A percentile compares a stretch with the other conserved stretches of the same genome.
Conservation (phyloP, 1,140 invertebrate genomes). For the Pogonomyrmex californicus region DNA sequence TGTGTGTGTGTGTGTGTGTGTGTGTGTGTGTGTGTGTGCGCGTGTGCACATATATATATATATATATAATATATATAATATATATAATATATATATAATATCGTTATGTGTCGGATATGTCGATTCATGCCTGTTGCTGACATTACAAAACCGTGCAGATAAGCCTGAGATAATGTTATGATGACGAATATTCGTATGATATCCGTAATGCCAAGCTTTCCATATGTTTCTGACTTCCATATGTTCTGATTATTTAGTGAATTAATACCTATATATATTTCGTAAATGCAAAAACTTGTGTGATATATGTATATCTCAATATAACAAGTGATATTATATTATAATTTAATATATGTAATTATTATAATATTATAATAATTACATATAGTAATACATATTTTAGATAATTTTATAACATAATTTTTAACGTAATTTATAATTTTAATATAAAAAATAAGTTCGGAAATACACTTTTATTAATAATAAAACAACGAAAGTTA, state of each 20-base stretch:
- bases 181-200: conserved; percentile 44
- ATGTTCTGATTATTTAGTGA: conserved; percentile 15
- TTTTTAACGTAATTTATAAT: not conserved
- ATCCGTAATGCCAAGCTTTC: conserved; percentile 22
- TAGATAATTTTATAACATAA: conserved; percentile 4
- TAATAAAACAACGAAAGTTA: not conserved
- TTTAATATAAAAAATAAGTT: not conserved
- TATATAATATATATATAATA: not conserved
- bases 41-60: too few species aligned
- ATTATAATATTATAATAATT: not conserved
- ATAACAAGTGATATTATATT: not conserved
- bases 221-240: not conserved
- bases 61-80: not conserved
- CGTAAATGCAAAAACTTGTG: not conserved
- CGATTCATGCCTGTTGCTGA: not conserved
- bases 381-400: not conserved
- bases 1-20: too few species aligned
- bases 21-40: too few species aligned
- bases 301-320: not conserved
- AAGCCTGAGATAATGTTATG: conserved; percentile 42
- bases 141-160: conserved; percentile 55
- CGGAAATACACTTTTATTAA: not conserved
- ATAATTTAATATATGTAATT: not conserved
- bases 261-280: not conserved
- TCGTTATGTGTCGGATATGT: conserved; percentile 11